A percentile compares a stretch with the other conserved stretches of the same genome.
Evolutionary conservation across 2,113 vertebrate genomes (phyloP).

Genomic region (Gavia stellata): DNA sequence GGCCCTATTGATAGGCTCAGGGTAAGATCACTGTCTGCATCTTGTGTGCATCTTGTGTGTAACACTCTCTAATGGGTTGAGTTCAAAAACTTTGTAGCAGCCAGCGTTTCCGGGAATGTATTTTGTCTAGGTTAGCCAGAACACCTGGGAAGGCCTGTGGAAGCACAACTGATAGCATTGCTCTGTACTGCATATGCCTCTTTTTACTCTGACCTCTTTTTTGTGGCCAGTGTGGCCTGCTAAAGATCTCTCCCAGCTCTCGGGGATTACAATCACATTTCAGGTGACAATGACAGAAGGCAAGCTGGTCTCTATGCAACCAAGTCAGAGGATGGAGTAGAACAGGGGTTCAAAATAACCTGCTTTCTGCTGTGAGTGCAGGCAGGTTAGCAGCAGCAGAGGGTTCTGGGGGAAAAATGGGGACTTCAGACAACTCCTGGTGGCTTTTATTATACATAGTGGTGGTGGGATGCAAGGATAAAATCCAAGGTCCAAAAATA

Average conservation of each 20-base stretch:
- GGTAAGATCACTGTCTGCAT: background rate
- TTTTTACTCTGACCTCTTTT: background rate
- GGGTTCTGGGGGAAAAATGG: background rate
- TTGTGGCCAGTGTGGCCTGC: background rate
- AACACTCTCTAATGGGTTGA: background rate
- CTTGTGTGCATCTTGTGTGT: background rate
- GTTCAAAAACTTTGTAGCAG: fast-evolving
- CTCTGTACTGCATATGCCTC: background rate
- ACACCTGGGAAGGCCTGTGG: background rate
- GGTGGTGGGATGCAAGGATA: background rate
- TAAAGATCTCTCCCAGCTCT: background rate
- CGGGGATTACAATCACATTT: background rate
- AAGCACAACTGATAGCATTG: background rate
- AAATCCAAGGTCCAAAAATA: background rate
- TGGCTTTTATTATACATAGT: background rate
- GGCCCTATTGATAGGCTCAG: too few species aligned
- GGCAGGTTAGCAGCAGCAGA: background rate
- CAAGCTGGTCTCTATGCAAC: background rate
- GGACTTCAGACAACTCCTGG: background rate
- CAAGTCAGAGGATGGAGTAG: background rate
- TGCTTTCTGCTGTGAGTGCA: background rate
- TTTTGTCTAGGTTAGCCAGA: background rate
- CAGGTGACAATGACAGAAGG: background rate
- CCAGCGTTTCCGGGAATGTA: background rate
- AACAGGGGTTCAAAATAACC: background rate